Evolutionary conservation across 2,113 vertebrate species (phyloP).

Genomic region (Tachysurus vachellii): DNA sequence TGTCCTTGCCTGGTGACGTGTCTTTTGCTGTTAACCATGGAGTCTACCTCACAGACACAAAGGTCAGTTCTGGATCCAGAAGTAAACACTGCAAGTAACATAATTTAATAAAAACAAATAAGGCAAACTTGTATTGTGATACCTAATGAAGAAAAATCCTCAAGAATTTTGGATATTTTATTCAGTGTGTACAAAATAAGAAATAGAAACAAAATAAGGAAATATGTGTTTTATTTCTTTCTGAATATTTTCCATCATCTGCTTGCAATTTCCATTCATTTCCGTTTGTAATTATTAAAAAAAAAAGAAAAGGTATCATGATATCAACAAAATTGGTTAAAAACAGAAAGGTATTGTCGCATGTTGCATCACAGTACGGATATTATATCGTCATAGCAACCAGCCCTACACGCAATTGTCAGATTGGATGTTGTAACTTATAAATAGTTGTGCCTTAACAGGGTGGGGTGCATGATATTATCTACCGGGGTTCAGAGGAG

Average conservation of each 20-base stretch:
- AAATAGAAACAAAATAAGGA: neutral
- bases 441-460: slow-evolving; percentile 48
- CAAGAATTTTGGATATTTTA: no score
- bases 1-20: slow-evolving; percentile 80
- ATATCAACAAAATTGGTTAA: neutral
- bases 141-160: neutral
- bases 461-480: slow-evolving; percentile 81
- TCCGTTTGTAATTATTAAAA: neutral
- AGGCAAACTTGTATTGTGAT: neutral
- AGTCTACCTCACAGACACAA: slow-evolving; percentile 77
- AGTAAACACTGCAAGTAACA: neutral
- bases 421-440: neutral
- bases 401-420: neutral
- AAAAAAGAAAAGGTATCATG: neutral
- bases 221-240: neutral
- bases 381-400: neutral
- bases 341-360: neutral
- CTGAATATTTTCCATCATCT: neutral
- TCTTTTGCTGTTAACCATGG: slow-evolving; percentile 84
- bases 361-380: neutral
- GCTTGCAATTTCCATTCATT: neutral
- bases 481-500: slow-evolving; percentile 79
- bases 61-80: slow-evolving; percentile 67
- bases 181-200: neutral
- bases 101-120: neutral